phyloP scores from a whole-genome alignment of 2,888 invertebrate genomes.

The Drepanosiphum platanoidis region DNA sequence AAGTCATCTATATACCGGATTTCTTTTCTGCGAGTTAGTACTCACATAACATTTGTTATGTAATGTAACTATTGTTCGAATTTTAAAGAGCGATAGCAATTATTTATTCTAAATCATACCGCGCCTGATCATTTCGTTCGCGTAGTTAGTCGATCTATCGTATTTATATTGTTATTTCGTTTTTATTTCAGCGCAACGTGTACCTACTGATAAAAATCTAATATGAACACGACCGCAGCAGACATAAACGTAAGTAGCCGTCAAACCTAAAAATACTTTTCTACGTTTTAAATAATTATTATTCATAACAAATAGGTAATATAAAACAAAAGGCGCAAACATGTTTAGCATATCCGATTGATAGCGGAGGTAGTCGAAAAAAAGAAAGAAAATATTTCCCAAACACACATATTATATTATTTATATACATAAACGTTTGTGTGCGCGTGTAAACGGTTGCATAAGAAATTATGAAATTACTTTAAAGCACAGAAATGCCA shows the following conservation, averaged over 20 bases:
- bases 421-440: not conserved
- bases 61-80: no score
- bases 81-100: no score
- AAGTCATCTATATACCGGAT: not conserved
- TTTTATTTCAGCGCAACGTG: no score
- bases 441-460: no score
- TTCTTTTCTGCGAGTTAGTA: not conserved
- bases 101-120: no score
- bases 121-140: no score
- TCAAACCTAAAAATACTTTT: not conserved
- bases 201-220: no score
- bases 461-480: not conserved
- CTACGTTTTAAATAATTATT: not conserved
- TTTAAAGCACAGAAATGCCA: not conserved
- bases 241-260: not conserved
- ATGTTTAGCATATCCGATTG: not conserved
- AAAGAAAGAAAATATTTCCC: constrained; percentile 7
- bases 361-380: not conserved
- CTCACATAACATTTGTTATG: no score
- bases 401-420: not conserved
- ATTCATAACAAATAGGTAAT: not conserved
- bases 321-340: not conserved
- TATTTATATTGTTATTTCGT: no score
- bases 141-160: no score
- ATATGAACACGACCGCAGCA: not conserved